Evolutionary conservation across 1,140 invertebrate genomes (phyloP).

Genomic region (Luehdorfia chinensis): DNA sequence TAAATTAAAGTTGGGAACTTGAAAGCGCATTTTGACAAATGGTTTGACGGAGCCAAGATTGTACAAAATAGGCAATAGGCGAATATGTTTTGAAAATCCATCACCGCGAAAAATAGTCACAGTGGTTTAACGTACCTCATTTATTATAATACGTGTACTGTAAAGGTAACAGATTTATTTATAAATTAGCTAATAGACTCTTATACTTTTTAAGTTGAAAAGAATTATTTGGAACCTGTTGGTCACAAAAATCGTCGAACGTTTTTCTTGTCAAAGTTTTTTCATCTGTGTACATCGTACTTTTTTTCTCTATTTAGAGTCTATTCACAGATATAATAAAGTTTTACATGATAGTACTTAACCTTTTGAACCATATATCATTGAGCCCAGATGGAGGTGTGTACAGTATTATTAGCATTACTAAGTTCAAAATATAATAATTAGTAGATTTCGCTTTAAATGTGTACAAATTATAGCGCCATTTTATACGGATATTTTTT

Average conservation of each 20-base stretch:
- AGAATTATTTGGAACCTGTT: constrained; percentile 25
- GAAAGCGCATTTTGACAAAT: constrained; percentile 30
- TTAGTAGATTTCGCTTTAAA: constrained; percentile 26
- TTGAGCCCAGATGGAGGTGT: constrained; percentile 60
- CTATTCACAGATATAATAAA: constrained; percentile 16
- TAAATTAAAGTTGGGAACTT: too few species aligned
- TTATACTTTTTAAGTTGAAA: constrained; percentile 30
- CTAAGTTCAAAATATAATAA: constrained; percentile 45
- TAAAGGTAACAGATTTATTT: constrained; percentile 59
- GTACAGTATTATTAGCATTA: constrained; percentile 76
- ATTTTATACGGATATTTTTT: too few species aligned
- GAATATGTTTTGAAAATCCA: constrained; percentile 32
- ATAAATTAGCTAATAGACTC: constrained; percentile 34
- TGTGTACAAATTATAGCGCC: not conserved
- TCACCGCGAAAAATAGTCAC: constrained; percentile 61
- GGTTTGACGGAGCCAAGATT: constrained; percentile 27
- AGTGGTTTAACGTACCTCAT: constrained; percentile 74
- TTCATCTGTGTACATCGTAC: too few species aligned
- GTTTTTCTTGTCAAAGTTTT: constrained; percentile 50
- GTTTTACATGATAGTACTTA: constrained; percentile 6
- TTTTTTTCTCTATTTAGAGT: too few species aligned
- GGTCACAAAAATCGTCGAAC: constrained; percentile 16
- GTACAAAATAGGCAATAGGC: constrained; percentile 58
- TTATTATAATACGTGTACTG: constrained; percentile 56
- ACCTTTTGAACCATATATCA: constrained; percentile 31